Evolutionary conservation across 30 jellyfish, hydroid and myxozoan genomes (phyloP).

Genomic region (Pelagia noctiluca): DNA sequence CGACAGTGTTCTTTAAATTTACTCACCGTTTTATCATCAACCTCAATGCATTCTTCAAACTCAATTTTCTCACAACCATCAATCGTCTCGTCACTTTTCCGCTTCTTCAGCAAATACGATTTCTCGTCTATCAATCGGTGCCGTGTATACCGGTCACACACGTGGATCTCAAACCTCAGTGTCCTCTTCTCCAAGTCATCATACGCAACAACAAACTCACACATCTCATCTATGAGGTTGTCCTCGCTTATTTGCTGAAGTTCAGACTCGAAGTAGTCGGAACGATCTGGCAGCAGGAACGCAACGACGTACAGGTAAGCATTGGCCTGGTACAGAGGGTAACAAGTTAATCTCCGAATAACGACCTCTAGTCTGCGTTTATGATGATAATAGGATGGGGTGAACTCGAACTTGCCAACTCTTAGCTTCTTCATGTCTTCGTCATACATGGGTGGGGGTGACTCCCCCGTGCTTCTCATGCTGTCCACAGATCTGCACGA

Average conservation of each 20-base stretch:
- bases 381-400: conserved; percentile 80
- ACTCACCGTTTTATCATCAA: conserved; percentile 4
- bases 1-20: no score
- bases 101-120: conserved; percentile 32
- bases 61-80: conserved; percentile 48
- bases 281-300: conserved; percentile 75
- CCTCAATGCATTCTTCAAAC: conserved; percentile 23
- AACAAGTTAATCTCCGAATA: conserved; percentile 67
- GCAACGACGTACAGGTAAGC: conserved; percentile 75
- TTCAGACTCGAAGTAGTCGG: conserved; percentile 78
- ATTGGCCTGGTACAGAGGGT: conserved; percentile 50
- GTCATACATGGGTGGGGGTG: conserved; percentile 58
- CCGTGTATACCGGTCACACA: conserved; percentile 85
- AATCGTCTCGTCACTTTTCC: conserved; percentile 24
- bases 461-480: conserved; percentile 24
- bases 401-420: conserved; percentile 76
- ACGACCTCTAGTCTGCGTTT: conserved; percentile 72
- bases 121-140: conserved; percentile 70
- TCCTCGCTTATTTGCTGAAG: conserved; percentile 82
- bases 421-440: conserved; percentile 84
- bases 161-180: conserved; percentile 63
- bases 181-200: conserved; percentile 63
- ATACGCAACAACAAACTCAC: conserved; percentile 78
- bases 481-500: conserved; percentile 20
- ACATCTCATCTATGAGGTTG: conserved; percentile 82